These are phyloP conservation scores for Peromyscus eremicus DNA, from an alignment of 2,797 vertebrate species.

Conservation along the genomic window DNA sequence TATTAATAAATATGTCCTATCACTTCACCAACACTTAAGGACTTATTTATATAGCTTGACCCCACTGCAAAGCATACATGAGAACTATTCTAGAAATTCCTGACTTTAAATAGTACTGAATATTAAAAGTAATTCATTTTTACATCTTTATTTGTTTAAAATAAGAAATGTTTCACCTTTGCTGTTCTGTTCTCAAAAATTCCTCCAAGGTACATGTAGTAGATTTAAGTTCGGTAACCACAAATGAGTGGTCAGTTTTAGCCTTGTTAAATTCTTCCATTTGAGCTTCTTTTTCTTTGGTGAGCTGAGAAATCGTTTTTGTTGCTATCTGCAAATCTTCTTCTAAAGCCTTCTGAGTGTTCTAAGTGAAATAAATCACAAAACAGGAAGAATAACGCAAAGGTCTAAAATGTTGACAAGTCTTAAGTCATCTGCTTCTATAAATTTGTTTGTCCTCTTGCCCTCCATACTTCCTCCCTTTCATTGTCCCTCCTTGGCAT, in stretches of 20 bases:
- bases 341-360: constrained; percentile 86
- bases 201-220: constrained; percentile 87
- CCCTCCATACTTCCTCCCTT: not conserved
- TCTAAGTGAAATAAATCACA: constrained; percentile 85
- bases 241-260: constrained; percentile 87
- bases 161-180: constrained; percentile 87
- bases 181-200: constrained; percentile 89
- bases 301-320: constrained; percentile 88
- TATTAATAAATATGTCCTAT: constrained; percentile 56
- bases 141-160: constrained; percentile 38
- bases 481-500: not conserved
- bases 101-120: constrained; percentile 1
- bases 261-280: constrained; percentile 89
- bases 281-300: constrained; percentile 89
- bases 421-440: not conserved
- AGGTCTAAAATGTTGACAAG: constrained; percentile 42
- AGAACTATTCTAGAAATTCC: constrained; percentile 31
- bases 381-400: constrained; percentile 70
- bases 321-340: constrained; percentile 87
- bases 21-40: constrained; percentile 31
- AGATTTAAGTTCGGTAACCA: constrained; percentile 88
- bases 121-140: constrained; percentile 51
- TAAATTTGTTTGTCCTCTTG: not conserved
- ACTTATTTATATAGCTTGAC: constrained; percentile 9
- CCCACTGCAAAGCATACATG: not conserved